Percentiles rank a stretch among this genome's conserved stretches.
phyloP scores from a whole-genome alignment of 1,140 invertebrate genomes.

The Zaprionus taronus region DNA sequence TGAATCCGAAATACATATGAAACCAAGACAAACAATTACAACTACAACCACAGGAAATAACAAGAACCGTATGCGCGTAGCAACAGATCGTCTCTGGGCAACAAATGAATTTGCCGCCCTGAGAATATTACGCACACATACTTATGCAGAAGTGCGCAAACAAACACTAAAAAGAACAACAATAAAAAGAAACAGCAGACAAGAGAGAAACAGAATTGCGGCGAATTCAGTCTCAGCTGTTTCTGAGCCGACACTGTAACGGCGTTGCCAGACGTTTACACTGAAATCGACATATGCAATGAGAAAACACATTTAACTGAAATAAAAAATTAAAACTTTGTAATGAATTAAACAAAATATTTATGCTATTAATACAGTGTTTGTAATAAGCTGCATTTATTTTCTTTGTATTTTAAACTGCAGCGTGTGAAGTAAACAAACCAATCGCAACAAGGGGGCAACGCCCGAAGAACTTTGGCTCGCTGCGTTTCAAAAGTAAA shows the following conservation, averaged over 20 bases:
- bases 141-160: slow-evolving; percentile 20
- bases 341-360: not conserved
- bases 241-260: not conserved
- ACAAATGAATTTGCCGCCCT: slow-evolving; percentile 18
- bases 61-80: not conserved
- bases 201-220: slow-evolving; percentile 8
- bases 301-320: not conserved
- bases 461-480: not conserved
- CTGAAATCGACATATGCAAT: not conserved
- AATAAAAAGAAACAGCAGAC: not conserved
- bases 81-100: slow-evolving; percentile 13
- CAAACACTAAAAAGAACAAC: not conserved
- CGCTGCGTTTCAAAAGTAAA: not conserved
- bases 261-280: slow-evolving; percentile 19
- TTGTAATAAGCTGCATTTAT: not conserved
- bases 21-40: not conserved
- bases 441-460: slow-evolving; percentile 25
- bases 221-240: slow-evolving; percentile 26
- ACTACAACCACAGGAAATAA: slow-evolving; percentile 2
- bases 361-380: not conserved
- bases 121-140: slow-evolving; percentile 20
- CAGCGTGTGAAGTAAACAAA: not conserved
- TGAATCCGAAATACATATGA: not conserved
- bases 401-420: not conserved
- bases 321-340: not conserved